These are phyloP conservation scores for Nannospalax galili DNA, from an alignment of 2,113 vertebrate species.

Conservation along the genomic window DNA sequence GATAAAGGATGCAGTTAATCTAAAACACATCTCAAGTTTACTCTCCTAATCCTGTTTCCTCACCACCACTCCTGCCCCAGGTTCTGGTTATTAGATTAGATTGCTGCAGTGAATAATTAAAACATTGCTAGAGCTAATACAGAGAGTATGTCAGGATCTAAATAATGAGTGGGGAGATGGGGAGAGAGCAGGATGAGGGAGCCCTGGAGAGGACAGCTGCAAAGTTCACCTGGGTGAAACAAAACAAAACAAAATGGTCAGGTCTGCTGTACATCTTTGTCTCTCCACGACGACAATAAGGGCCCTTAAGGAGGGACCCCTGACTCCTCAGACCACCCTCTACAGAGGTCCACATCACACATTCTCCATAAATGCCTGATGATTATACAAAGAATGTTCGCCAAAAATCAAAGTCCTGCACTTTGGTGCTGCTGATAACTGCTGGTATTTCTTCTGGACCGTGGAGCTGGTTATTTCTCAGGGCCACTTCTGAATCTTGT, in stretches of 20 bases:
- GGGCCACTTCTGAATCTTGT: neutral
- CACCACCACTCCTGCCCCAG: neutral
- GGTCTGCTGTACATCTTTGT: neutral
- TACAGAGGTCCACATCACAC: neutral
- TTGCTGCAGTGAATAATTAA: neutral
- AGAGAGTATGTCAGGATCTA: neutral
- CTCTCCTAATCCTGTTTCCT: neutral
- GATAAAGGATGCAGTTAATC: neutral
- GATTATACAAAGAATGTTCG: neutral
- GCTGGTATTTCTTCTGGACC: neutral
- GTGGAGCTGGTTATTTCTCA: neutral
- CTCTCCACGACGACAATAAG: neutral
- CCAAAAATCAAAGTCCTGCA: neutral
- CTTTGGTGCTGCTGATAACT: neutral
- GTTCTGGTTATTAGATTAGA: neutral
- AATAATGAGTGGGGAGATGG: neutral
- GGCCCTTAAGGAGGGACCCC: neutral
- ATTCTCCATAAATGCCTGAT: neutral
- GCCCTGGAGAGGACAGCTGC: accelerated
- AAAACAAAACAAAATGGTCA: neutral
- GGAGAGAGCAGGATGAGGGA: neutral
- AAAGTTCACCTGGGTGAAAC: neutral
- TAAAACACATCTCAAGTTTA: neutral
- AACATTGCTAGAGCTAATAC: neutral
- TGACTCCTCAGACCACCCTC: neutral